Evolutionary conservation across 2,113 vertebrate genomes (phyloP), one percentile per base, ranked within the genome.

Genomic region (Mus pahari): DNA sequence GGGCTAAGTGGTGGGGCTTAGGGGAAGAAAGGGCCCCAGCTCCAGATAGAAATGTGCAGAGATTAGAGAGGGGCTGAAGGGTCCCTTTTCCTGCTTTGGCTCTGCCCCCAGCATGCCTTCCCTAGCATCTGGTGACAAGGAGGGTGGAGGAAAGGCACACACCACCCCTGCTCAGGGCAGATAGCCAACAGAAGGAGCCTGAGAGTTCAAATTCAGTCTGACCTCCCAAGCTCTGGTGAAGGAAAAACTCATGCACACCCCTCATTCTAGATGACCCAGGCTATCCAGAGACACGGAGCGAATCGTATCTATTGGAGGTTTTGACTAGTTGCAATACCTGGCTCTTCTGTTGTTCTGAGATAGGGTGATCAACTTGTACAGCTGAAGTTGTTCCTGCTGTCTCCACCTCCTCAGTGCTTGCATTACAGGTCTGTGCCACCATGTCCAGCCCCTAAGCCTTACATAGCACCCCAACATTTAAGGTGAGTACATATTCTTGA

Each of bases 1-100:
- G 98, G 96, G 97, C 97, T 93, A 94, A 90, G 84, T 87, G 58
- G 70, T 93, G 91, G 82, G 53, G 89, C 75, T 50, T 58, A 48
- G 45, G 28, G 83, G 31, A 89, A 91, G 94, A 83, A 14, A 39
- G 88, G 87, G 78, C 87, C 86, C 86, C 36, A 45, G 81, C 83
- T 97, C 92, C 14, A 9, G 60, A 94, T 75, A 86, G 2, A 64
- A 92, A 95, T 92, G 90, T 86, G 89, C 87, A 53, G 82, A 86
- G 70, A 62, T 66, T 14, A 50, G 83, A 78, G 86, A 92, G 87
- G 92, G 64, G 55, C 13, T 9, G 9, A 45, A 73, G 66, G 64
- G 55, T 42, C 71, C 73, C 31, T 94, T 13, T 45, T 86, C 50
- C 66, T 45, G 20, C 79, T 28, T n/a, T 60, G 60, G 90, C 84